These are phyloP conservation scores for Oligia strigilis DNA, from an alignment of 2,888 invertebrate genomes.

Conservation along the genomic window DNA sequence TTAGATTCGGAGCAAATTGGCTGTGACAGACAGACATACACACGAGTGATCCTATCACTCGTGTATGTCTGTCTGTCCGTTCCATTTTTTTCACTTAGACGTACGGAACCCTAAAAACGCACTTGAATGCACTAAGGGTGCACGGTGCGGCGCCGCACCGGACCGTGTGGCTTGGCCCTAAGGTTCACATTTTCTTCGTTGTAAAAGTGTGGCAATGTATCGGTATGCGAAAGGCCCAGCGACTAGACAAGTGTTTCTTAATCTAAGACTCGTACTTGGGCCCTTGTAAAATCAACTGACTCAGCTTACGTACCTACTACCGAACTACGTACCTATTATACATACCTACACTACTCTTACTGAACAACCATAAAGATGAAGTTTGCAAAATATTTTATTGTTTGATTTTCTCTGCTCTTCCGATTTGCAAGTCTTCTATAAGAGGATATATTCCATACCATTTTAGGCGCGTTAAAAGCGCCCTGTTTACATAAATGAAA, in stretches of 20 bases:
- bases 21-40: no score
- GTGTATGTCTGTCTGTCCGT: no score
- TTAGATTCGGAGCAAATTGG: no score
- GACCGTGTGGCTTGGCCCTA: no score
- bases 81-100: neutral
- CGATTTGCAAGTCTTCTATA: neutral
- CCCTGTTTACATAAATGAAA: no score
- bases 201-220: conserved; percentile 56
- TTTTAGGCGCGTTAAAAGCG: no score
- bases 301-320: conserved; percentile 9
- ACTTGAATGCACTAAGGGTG: neutral
- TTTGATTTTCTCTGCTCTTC: conserved; percentile 15
- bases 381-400: conserved; percentile 17
- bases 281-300: conserved; percentile 37
- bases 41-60: no score
- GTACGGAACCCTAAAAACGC: neutral
- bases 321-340: neutral
- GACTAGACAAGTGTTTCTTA: conserved; percentile 58
- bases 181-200: conserved; percentile 4
- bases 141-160: no score
- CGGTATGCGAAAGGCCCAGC: conserved; percentile 52
- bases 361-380: conserved; percentile 2
- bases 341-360: neutral
- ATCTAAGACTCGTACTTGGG: conserved; percentile 40
- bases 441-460: neutral